Evolutionary conservation across 1,140 invertebrate genomes (phyloP).

Genomic region (Halictus rubicundus): DNA sequence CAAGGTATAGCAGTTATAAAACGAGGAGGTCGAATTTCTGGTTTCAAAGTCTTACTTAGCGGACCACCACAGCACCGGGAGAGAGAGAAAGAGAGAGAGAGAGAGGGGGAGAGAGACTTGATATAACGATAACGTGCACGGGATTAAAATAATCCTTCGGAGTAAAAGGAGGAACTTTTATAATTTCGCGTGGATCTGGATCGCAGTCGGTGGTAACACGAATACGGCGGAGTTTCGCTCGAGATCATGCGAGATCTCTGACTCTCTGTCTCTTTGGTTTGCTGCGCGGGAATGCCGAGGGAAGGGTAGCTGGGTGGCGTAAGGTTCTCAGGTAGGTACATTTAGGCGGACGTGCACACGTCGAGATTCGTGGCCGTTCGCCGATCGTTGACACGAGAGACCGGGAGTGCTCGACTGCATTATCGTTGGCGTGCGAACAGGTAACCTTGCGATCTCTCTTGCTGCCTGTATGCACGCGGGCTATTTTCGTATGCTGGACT

Average conservation of each 20-base stretch:
- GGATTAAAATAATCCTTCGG: neutral
- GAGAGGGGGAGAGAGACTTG: no score
- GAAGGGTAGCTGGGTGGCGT: slow-evolving; percentile 57
- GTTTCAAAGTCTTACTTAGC: neutral
- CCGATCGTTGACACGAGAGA: slow-evolving; percentile 67
- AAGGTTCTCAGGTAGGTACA: slow-evolving; percentile 69
- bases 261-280: slow-evolving; percentile 48
- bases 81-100: no score
- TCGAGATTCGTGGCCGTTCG: slow-evolving; percentile 68
- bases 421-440: slow-evolving; percentile 67
- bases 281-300: slow-evolving; percentile 47
- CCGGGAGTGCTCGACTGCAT: slow-evolving; percentile 63
- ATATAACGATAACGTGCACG: neutral
- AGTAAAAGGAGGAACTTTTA: slow-evolving; percentile 15
- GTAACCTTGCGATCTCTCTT: slow-evolving; percentile 66
- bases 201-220: slow-evolving; percentile 49
- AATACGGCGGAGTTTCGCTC: slow-evolving; percentile 32
- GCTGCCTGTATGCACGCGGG: slow-evolving; percentile 32
- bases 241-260: slow-evolving; percentile 55
- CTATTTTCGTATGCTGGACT: slow-evolving; percentile 60
- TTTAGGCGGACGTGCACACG: slow-evolving; percentile 67
- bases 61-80: neutral
- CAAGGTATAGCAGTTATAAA: no score
- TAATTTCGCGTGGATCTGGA: slow-evolving; percentile 38
- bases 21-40: neutral